These are phyloP conservation scores for Darevskia mixta DNA, from an alignment of 2,797 vertebrate species.

Conservation along the genomic window DNA sequence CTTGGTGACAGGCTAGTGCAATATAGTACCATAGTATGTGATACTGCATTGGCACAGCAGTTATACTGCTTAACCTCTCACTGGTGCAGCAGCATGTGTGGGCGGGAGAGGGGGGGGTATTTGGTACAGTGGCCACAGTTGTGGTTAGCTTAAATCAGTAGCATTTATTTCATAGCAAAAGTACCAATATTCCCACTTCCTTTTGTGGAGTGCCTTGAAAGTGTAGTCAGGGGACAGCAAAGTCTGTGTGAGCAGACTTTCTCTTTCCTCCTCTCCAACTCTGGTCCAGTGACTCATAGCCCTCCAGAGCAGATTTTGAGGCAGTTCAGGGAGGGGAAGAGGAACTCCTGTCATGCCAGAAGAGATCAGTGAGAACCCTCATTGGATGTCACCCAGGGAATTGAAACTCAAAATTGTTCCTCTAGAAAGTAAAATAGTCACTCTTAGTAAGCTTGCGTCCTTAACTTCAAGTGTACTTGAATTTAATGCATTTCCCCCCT, in stretches of 20 bases:
- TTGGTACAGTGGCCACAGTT: not conserved
- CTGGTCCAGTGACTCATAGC: too few species aligned
- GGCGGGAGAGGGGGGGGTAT: not conserved
- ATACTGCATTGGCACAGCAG: not conserved
- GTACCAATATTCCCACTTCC: not conserved
- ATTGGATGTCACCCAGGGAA: not conserved
- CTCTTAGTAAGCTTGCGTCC: too few species aligned
- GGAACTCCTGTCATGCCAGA: too few species aligned
- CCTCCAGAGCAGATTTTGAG: too few species aligned
- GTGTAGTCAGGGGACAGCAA: not conserved
- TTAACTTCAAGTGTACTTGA: not conserved
- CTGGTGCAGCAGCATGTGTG: not conserved
- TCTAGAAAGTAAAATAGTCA: not conserved
- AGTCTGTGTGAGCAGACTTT: too few species aligned
- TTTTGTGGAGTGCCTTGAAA: conserved; percentile 5
- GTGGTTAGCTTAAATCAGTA: conserved; percentile 2
- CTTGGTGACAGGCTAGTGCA: not conserved
- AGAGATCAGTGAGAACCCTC: too few species aligned
- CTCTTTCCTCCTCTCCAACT: too few species aligned
- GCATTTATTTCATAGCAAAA: not conserved
- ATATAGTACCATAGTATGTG: not conserved
- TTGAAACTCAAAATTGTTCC: not conserved
- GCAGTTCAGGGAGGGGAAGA: too few species aligned
- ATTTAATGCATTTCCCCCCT: conserved; percentile 2
- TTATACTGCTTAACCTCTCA: not conserved